phyloP scores from a whole-genome alignment of 30 jellyfish, hydroid and myxozoan genomes.

The Turritopsis rubra region DNA sequence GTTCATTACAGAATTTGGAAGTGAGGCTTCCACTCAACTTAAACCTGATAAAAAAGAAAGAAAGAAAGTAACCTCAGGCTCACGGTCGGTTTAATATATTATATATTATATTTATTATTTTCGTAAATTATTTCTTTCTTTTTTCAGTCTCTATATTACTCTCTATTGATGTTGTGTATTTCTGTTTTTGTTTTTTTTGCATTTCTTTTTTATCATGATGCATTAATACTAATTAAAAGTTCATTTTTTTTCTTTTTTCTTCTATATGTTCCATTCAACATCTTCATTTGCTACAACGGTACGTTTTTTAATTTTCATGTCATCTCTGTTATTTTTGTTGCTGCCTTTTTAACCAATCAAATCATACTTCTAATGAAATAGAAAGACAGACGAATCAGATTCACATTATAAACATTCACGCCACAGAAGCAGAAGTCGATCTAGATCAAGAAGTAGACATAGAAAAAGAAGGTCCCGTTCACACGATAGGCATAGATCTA shows the following conservation, averaged over 20 bases:
- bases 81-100: conserved; percentile 90
- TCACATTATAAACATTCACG: conserved; percentile 34
- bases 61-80: conserved; percentile 35
- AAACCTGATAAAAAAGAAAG: conserved; percentile 23
- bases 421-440: conserved; percentile 43
- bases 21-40: conserved; percentile 27
- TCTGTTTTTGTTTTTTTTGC: not conserved
- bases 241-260: not conserved
- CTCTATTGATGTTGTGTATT: not conserved
- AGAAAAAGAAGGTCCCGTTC: conserved; percentile 63
- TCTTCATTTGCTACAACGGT: not conserved
- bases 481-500: conserved; percentile 29
- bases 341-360: conserved; percentile 2
- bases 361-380: conserved; percentile 11
- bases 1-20: conserved; percentile 93
- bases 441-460: conserved; percentile 47
- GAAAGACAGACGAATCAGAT: conserved; percentile 25
- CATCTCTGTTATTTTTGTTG: not conserved
- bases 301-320: conserved; percentile 5
- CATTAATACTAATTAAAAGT: no score
- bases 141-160: not conserved
- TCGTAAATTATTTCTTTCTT: not conserved
- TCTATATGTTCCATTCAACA: not conserved
- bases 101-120: no score
- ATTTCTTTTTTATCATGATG: no score